phyloP scores from a whole-genome alignment of 2,888 invertebrate genomes.

The Ophion costatus region DNA sequence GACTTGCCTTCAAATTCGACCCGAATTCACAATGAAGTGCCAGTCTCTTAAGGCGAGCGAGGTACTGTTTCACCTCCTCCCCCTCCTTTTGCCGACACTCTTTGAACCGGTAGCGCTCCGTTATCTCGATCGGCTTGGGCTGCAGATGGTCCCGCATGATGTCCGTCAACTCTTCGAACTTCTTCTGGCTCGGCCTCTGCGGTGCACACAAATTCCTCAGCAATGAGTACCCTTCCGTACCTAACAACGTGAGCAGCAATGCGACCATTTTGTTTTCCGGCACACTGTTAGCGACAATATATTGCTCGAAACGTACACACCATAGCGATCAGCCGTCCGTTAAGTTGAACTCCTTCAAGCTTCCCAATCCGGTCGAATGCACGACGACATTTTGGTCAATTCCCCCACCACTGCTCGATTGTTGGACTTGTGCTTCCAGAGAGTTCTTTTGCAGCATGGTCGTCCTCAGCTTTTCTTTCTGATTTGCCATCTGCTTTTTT shows the following conservation, averaged over 20 bases:
- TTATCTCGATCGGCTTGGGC: conserved; percentile 56
- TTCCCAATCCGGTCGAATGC: not conserved
- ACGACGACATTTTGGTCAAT: no score
- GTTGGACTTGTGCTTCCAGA: not conserved
- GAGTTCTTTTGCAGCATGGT: not conserved
- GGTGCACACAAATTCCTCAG: conserved; percentile 10
- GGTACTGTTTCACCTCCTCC: conserved; percentile 48
- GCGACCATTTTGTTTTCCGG: not conserved
- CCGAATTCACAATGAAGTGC: conserved; percentile 1
- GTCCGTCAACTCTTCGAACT: not conserved
- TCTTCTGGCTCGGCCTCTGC: not conserved
- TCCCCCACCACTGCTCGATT: not conserved
- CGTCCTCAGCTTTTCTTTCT: not conserved
- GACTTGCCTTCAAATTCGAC: not conserved
- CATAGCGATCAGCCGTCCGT: conserved; percentile 41
- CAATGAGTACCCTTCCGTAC: conserved; percentile 12
- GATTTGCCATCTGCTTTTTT: not conserved
- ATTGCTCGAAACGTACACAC: conserved; percentile 50
- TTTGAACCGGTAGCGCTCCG: conserved; percentile 64
- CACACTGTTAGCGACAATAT: conserved; percentile 15
- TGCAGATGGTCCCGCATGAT: conserved; percentile 13
- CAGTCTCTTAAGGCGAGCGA: conserved; percentile 55
- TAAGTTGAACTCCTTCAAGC: conserved; percentile 30
- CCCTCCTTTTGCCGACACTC: conserved; percentile 55
- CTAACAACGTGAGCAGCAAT: conserved; percentile 1